Evolutionary conservation across 2,888 invertebrate species (phyloP).

Genomic region (Sphaerophoria rueppellii): DNA sequence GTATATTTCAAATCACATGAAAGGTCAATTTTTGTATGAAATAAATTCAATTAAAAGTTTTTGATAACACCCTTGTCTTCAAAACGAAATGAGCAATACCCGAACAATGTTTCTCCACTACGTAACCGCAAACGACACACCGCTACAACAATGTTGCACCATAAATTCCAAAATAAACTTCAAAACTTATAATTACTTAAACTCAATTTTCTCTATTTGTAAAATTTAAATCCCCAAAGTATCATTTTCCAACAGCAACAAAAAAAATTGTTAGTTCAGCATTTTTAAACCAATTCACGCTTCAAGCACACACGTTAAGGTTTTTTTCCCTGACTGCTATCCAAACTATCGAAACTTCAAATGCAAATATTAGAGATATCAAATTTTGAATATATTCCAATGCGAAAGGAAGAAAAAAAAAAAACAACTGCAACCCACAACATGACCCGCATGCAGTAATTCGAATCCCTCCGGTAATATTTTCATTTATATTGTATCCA

Average conservation of each 20-base stretch:
- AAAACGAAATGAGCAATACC: neutral
- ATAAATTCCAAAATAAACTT: neutral
- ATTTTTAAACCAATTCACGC: conserved; percentile 9
- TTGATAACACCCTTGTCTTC: no score
- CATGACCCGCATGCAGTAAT: conserved; percentile 22
- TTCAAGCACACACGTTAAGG: conserved; percentile 2
- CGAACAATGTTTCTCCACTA: no score
- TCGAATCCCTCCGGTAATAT: conserved; percentile 25
- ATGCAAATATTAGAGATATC: conserved; percentile 23
- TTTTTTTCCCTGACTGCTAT: conserved; percentile 1
- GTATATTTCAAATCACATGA: no score
- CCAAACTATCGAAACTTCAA: conserved; percentile 6
- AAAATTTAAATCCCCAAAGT: neutral
- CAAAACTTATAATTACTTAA: conserved; percentile 16
- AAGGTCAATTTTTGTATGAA: no score
- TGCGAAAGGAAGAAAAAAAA: neutral
- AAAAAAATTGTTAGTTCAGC: neutral
- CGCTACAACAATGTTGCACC: neutral
- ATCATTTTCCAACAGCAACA: neutral
- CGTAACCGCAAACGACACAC: neutral
- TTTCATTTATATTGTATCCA: conserved; percentile 7
- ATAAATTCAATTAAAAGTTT: no score
- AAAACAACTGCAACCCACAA: conserved; percentile 23
- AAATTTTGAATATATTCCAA: conserved; percentile 29
- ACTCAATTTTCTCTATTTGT: neutral